A percentile compares a stretch with the other conserved stretches of the same genome.
phyloP scores from a whole-genome alignment of 2,888 invertebrate species.

The Brachyptera risi region DNA sequence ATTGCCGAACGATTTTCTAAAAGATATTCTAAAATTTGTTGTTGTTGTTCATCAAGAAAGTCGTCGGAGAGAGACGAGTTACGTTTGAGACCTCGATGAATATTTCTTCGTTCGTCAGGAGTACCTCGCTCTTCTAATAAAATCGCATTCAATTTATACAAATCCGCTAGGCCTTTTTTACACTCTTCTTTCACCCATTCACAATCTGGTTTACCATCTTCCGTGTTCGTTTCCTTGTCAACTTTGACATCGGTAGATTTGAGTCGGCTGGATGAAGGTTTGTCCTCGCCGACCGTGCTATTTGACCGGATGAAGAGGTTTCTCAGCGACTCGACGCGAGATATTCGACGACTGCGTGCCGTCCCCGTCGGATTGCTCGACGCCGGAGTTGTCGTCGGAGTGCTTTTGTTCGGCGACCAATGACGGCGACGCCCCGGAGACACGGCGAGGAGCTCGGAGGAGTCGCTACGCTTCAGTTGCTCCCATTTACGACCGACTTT shows the following conservation, averaged over 20 bases:
- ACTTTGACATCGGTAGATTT: slow-evolving; percentile 23
- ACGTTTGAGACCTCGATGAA: too few relatives aligned
- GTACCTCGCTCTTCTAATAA: slow-evolving; percentile 37
- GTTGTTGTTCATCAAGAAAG: not conserved
- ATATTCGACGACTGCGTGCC: slow-evolving; percentile 42
- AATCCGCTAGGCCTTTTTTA: slow-evolving; percentile 40
- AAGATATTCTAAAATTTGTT: slow-evolving; percentile 25
- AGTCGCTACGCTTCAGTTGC: slow-evolving; percentile 55
- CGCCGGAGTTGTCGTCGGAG: slow-evolving; percentile 22
- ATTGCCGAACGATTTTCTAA: slow-evolving; percentile 29
- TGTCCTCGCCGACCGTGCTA: slow-evolving; percentile 23
- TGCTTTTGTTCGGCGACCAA: slow-evolving; percentile 44
- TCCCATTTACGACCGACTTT: slow-evolving; percentile 59
- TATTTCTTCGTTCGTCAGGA: slow-evolving; percentile 38
- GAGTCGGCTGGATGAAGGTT: slow-evolving; percentile 30
- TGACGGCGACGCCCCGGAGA: slow-evolving; percentile 45
- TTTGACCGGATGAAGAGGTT: slow-evolving; percentile 46
- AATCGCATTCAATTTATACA: slow-evolving; percentile 39
- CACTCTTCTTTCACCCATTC: slow-evolving; percentile 40
- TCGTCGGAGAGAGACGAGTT: slow-evolving; percentile 27
- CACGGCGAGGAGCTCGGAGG: slow-evolving; percentile 50
- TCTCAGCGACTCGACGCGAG: slow-evolving; percentile 52
- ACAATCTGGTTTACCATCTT: slow-evolving; percentile 31
- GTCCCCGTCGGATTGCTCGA: slow-evolving; percentile 37
- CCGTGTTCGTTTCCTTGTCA: slow-evolving; percentile 32